phyloP scores from a whole-genome alignment of 2,113 vertebrate genomes.

The Herpetotheres cachinnans region DNA sequence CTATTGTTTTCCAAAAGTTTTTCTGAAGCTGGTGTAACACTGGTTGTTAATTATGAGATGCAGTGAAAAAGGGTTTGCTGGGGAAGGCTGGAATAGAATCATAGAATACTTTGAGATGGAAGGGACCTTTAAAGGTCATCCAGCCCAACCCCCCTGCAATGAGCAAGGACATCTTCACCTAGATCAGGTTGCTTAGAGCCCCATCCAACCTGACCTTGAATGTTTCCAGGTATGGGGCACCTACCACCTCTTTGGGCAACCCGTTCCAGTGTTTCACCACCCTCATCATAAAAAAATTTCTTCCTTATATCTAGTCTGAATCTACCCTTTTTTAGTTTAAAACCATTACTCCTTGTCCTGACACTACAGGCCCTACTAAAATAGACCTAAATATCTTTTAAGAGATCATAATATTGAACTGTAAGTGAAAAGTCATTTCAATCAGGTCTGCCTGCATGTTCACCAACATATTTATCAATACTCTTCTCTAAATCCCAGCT shows the following conservation, averaged over 20 bases:
- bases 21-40: neutral
- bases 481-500: neutral
- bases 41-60: neutral
- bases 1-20: neutral
- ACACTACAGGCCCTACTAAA: rapidly evolving
- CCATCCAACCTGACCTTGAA: neutral
- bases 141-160: neutral
- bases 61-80: neutral
- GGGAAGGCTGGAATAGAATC: neutral
- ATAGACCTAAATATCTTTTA: neutral
- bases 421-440: neutral
- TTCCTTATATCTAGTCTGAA: neutral
- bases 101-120: neutral
- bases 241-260: neutral
- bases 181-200: neutral
- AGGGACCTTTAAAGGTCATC: neutral
- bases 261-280: neutral
- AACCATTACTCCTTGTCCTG: neutral
- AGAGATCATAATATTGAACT: neutral
- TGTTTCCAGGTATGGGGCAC: neutral
- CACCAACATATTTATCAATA: neutral
- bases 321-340: neutral
- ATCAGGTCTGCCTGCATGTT: neutral
- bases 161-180: neutral
- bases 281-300: neutral